phyloP scores from a whole-genome alignment of 2,113 vertebrate species.

The Potamarius usumacintae region DNA sequence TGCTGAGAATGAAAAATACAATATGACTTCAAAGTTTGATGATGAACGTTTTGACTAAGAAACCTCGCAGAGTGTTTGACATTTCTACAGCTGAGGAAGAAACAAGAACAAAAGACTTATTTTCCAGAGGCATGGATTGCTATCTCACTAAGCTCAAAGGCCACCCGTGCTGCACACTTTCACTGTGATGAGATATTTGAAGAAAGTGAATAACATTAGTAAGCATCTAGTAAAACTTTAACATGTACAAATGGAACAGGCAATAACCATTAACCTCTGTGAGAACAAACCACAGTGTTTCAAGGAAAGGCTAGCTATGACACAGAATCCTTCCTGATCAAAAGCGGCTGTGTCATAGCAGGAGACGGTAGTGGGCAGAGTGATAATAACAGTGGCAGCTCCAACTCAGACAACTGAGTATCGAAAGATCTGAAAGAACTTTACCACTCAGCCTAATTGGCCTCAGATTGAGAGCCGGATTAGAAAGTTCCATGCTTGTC shows the following conservation, averaged over 20 bases:
- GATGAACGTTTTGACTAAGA: background rate
- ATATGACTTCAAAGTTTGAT: slow-evolving; percentile 14
- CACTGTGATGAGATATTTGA: background rate
- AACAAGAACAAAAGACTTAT: background rate
- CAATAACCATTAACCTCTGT: slow-evolving; percentile 12
- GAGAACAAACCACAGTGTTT: slow-evolving; percentile 46
- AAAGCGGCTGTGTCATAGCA: slow-evolving; percentile 31
- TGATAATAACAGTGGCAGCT: background rate
- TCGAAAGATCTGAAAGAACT: background rate
- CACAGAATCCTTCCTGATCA: slow-evolving; percentile 29
- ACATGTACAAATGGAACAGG: slow-evolving; percentile 22
- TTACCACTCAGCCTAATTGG: background rate
- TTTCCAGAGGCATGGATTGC: background rate
- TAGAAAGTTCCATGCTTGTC: background rate
- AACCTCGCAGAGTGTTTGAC: background rate
- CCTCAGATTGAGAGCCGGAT: background rate
- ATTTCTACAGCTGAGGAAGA: background rate
- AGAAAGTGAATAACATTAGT: slow-evolving; percentile 16
- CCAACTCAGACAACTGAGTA: background rate
- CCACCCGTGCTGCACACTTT: background rate
- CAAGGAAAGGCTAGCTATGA: slow-evolving; percentile 43
- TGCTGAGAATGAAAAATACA: slow-evolving; percentile 19
- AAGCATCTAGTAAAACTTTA: background rate
- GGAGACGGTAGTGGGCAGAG: slow-evolving; percentile 27
- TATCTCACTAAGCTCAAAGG: background rate